Conservation (phyloP, 2,888 invertebrate species). For the Cephalotes varians region DNA sequence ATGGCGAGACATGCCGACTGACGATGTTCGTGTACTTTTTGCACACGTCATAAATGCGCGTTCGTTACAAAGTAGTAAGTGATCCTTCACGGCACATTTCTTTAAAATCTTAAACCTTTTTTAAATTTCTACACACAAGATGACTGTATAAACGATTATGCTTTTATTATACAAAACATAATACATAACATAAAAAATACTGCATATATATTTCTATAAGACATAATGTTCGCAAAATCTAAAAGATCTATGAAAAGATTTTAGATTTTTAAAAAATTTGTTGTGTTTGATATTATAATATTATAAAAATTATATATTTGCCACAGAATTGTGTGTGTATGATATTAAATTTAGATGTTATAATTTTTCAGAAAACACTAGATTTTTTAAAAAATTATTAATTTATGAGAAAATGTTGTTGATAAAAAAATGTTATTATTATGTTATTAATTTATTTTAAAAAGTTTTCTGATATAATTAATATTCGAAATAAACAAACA, state of each 20-base stretch:
- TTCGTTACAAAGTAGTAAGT: background rate
- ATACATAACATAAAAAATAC: background rate
- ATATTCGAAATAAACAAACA: background rate
- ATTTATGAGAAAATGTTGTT: background rate
- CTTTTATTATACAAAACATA: background rate
- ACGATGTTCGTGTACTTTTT: constrained; percentile 26
- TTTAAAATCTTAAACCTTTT: constrained; percentile 8
- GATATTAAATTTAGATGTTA: background rate
- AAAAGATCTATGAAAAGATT: background rate
- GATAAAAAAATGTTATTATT: background rate
- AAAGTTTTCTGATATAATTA: background rate
- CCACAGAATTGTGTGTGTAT: background rate
- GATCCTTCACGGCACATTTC: background rate
- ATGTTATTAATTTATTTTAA: background rate
- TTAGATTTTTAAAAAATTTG: background rate
- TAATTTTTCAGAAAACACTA: background rate
- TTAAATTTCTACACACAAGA: background rate
- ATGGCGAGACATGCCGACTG: constrained; percentile 15
- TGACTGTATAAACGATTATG: background rate
- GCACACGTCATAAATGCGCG: background rate
- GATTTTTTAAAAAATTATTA: background rate
- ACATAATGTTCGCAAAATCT: background rate
- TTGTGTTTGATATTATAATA: background rate
- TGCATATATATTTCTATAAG: background rate
- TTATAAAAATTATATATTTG: background rate